phyloP scores from a whole-genome alignment of 2,113 vertebrate species.

The Romanogobio albipinnatus region DNA sequence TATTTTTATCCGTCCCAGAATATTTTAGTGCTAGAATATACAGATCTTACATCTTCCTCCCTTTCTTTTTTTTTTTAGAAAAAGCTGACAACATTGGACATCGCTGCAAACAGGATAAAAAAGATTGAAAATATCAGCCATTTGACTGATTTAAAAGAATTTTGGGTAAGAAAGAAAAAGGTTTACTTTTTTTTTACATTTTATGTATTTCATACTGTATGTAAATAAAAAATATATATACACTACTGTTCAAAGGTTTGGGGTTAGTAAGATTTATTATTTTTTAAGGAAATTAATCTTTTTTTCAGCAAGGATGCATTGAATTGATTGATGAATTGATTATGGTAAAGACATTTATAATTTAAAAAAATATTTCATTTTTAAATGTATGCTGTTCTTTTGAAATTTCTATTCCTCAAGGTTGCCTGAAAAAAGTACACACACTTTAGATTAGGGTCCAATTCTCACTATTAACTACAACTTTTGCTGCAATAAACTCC shows the following conservation, averaged over 20 bases:
- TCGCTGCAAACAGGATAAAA: constrained; percentile 94
- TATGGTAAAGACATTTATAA: too few species aligned
- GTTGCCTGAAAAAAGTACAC: too few species aligned
- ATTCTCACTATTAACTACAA: too few species aligned
- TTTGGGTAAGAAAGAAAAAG: constrained; percentile 82
- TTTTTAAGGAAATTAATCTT: background rate
- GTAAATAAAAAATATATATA: background rate
- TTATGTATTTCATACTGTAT: background rate
- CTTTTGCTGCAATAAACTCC: too few species aligned
- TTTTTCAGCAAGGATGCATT: background rate
- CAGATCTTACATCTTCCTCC: background rate
- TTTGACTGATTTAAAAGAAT: constrained; percentile 95
- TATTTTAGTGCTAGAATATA: background rate
- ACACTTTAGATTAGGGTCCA: too few species aligned
- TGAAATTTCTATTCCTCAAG: too few species aligned
- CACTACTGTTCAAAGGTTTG: background rate
- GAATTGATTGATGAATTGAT: background rate
- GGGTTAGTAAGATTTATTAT: background rate
- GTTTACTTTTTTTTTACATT: background rate
- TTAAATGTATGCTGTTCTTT: too few species aligned
- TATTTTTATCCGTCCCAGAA: background rate
- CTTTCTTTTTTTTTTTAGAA: constrained; percentile 77
- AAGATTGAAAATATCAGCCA: constrained; percentile 96
- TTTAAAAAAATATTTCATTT: too few species aligned
- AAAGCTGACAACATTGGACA: constrained; percentile 96